Evolutionary conservation across 2,888 invertebrate genomes (phyloP).

Genomic region (Linnaemya vulpina): DNA sequence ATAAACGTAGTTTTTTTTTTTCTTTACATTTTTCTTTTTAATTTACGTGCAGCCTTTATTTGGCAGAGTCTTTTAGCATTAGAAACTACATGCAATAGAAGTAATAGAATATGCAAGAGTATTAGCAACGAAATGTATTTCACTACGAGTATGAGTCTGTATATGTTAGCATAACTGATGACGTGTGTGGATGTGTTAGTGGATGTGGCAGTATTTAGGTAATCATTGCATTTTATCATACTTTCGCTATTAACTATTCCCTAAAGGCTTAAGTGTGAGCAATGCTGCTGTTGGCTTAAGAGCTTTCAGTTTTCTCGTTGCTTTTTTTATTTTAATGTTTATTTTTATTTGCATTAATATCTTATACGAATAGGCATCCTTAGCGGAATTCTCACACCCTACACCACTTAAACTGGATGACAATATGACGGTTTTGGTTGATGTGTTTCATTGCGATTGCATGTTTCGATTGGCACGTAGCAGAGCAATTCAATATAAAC

Average conservation of each 20-base stretch:
- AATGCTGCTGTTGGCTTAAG: conserved; percentile 41
- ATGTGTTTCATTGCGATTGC: not conserved
- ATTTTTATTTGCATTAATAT: conserved; percentile 5
- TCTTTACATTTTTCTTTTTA: too few relatives aligned
- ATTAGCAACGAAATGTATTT: not conserved
- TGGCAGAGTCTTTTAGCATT: too few relatives aligned
- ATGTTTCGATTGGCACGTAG: too few relatives aligned
- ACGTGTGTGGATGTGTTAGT: not conserved
- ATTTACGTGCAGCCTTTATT: not conserved
- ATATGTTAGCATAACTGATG: not conserved
- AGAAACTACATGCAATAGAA: not conserved
- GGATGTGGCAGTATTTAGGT: conserved; percentile 17
- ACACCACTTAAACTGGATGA: not conserved
- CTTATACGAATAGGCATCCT: not conserved
- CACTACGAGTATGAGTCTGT: not conserved
- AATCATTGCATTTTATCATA: conserved; percentile 55
- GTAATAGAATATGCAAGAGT: not conserved
- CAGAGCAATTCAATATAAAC: too few relatives aligned
- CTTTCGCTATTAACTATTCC: conserved; percentile 51
- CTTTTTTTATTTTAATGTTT: not conserved
- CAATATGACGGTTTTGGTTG: not conserved
- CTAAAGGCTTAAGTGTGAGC: conserved; percentile 54
- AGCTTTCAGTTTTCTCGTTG: conserved; percentile 1
- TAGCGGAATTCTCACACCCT: not conserved
- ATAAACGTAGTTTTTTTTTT: too few relatives aligned